These are phyloP conservation scores for Leptinotarsa tumamoca DNA, from an alignment of 2,888 invertebrate species.

Conservation along the genomic window DNA sequence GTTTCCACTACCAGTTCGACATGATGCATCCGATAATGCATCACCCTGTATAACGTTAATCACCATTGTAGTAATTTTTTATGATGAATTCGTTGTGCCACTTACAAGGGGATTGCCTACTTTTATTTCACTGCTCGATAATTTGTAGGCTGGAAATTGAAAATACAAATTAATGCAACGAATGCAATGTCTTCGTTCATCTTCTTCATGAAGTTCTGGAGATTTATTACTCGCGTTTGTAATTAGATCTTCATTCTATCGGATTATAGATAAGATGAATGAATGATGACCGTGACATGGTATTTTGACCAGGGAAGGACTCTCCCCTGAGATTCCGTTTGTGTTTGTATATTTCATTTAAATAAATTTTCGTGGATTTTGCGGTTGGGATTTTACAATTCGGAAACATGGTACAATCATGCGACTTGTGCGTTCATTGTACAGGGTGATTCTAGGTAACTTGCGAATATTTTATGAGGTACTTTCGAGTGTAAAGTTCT, in stretches of 20 bases:
- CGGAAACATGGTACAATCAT: too few species aligned
- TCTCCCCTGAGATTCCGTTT: not conserved
- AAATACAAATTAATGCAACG: constrained; percentile 42
- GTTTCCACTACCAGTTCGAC: too few species aligned
- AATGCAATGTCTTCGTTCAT: constrained; percentile 27
- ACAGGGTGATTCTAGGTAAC: too few species aligned
- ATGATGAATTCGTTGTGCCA: constrained; percentile 40
- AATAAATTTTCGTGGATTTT: too few species aligned
- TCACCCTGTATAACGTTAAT: constrained; percentile 37
- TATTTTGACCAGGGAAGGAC: not conserved
- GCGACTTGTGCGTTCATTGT: too few species aligned
- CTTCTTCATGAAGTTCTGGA: constrained; percentile 6
- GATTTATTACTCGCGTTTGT: constrained; percentile 17
- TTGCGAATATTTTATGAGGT: too few species aligned
- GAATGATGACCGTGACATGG: not conserved
- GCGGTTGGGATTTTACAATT: too few species aligned
- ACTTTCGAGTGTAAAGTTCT: too few species aligned
- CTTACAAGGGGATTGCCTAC: constrained; percentile 40
- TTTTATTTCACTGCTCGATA: constrained; percentile 32
- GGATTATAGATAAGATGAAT: not conserved
- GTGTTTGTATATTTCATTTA: not conserved
- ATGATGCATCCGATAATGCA: constrained; percentile 18
- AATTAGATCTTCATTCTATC: constrained; percentile 34
- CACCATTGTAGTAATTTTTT: constrained; percentile 39
- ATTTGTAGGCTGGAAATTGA: constrained; percentile 47